Conservation (phyloP, 2,888 invertebrate genomes). For the Lasioglossum marginatum region DNA sequence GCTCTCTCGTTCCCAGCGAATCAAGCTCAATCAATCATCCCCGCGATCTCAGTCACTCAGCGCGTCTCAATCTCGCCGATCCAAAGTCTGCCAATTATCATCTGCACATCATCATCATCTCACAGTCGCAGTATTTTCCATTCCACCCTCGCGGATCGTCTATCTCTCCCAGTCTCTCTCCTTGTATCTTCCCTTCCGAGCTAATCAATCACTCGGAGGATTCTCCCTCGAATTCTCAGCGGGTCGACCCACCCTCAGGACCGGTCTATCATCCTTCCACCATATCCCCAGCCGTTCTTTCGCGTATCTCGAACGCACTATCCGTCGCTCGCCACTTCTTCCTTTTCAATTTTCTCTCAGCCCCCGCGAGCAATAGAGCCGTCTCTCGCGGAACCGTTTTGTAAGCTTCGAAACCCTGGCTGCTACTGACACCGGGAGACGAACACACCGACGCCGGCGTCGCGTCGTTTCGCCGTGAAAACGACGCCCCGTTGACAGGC, state of each 20-base stretch:
- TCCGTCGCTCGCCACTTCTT: slow-evolving; percentile 36
- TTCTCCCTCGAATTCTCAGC: slow-evolving; percentile 7
- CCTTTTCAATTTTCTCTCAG: slow-evolving; percentile 51
- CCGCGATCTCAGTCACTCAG: not conserved
- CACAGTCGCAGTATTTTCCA: slow-evolving; percentile 10
- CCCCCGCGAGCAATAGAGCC: slow-evolving; percentile 25
- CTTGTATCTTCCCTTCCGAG: not conserved
- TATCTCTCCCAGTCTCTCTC: not conserved
- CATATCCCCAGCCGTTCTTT: not conserved
- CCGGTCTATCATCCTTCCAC: not conserved
- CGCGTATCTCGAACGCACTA: slow-evolving; percentile 30
- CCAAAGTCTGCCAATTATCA: not conserved
- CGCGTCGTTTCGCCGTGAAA: slow-evolving; percentile 47
- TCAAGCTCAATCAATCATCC: slow-evolving; percentile 1
- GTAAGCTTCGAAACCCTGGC: slow-evolving; percentile 24
- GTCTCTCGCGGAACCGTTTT: slow-evolving; percentile 36
- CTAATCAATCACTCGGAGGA: slow-evolving; percentile 2
- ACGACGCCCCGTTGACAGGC: slow-evolving; percentile 49
- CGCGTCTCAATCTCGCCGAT: not conserved
- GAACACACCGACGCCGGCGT: slow-evolving; percentile 31
- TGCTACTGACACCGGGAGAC: slow-evolving; percentile 33
- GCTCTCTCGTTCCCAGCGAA: not conserved
- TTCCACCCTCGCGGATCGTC: not conserved
- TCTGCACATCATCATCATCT: not conserved
- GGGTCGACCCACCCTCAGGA: not conserved